Percentiles rank a stretch among this genome's conserved stretches.
Conservation (phyloP, 2,797 vertebrate species). For the Toxotes lorentzi region DNA sequence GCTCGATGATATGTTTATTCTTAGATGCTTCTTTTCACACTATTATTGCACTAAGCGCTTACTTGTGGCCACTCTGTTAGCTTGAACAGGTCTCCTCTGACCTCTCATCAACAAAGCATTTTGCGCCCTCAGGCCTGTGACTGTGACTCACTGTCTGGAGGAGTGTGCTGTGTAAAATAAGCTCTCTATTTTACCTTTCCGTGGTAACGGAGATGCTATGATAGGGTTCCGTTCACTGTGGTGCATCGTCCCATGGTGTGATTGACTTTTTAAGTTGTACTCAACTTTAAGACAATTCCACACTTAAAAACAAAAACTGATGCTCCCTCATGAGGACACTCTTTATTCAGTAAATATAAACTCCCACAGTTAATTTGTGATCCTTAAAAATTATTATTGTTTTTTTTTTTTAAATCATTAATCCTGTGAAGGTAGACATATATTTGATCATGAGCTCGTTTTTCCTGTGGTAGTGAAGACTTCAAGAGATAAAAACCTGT, state of each 20-base stretch:
- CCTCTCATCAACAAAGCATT: conserved; percentile 62
- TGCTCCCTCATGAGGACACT: neutral
- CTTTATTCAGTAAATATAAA: conserved; percentile 12
- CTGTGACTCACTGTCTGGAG: conserved; percentile 66
- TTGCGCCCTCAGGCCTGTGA: conserved; percentile 47
- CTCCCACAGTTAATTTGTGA: neutral
- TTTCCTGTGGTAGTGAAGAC: conserved; percentile 17
- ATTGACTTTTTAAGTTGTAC: conserved; percentile 19
- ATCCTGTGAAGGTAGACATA: neutral
- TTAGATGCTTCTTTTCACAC: conserved; percentile 29
- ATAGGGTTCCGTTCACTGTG: conserved; percentile 27
- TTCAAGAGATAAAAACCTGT: conserved; percentile 38
- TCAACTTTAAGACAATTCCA: conserved; percentile 17
- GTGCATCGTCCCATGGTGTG: conserved; percentile 23
- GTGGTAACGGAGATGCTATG: conserved; percentile 27
- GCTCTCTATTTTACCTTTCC: conserved; percentile 28
- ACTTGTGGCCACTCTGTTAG: conserved; percentile 27
- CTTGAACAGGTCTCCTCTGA: conserved; percentile 39
- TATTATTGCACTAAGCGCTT: conserved; percentile 24
- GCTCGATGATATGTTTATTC: conserved; percentile 28
- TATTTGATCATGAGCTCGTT: conserved; percentile 5
- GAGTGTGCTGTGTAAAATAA: conserved; percentile 58
- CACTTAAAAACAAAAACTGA: neutral
- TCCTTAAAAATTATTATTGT: neutral
- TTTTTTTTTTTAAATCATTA: neutral